Conservation (phyloP, 2,888 invertebrate species). For the Theretra japonica region DNA sequence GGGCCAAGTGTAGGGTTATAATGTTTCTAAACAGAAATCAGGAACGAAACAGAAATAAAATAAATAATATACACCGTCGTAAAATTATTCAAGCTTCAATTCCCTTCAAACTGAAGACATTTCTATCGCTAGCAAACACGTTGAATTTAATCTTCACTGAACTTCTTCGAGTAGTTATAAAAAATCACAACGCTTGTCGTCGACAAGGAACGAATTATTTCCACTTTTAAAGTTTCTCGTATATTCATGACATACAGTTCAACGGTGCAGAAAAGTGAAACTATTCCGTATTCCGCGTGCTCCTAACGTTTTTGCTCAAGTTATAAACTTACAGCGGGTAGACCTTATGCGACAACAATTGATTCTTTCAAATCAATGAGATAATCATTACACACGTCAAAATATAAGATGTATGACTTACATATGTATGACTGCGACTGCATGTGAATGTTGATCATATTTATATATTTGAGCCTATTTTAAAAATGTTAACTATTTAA, state of each 20-base stretch:
- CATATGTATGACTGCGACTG: no score
- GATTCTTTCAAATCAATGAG: no score
- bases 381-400: no score
- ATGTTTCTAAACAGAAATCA: background rate
- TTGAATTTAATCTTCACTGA: constrained; percentile 20
- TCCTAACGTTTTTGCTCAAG: constrained; percentile 46
- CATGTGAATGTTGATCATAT: no score
- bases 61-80: background rate
- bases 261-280: constrained; percentile 81
- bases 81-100: background rate
- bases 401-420: no score
- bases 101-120: background rate
- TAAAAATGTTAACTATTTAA: no score
- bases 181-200: constrained; percentile 49
- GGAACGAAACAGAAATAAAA: background rate
- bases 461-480: no score
- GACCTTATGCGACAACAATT: background rate
- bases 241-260: constrained; percentile 73
- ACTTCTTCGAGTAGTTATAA: constrained; percentile 32
- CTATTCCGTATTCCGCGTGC: constrained; percentile 66
- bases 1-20: no score
- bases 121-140: background rate
- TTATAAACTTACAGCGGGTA: constrained; percentile 39
- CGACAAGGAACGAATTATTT: constrained; percentile 59
- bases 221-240: constrained; percentile 74